Base-by-base conservation (phyloP, 2,888 invertebrate species). In the Glaucopsyche alexis region DNA sequence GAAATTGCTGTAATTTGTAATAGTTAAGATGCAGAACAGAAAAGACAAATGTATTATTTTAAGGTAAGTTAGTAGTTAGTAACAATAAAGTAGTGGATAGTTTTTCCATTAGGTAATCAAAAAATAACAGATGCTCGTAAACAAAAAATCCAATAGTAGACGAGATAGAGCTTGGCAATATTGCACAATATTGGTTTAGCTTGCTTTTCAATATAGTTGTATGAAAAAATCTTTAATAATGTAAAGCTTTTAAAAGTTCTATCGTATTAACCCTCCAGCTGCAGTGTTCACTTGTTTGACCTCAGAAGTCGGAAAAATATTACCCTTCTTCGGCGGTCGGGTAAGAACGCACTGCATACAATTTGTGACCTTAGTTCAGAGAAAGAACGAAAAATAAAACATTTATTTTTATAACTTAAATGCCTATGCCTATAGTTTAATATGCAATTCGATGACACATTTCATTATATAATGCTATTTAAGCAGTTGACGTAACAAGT, bases 371-470 rank as follows among this genome's bases (percentile, higher is more conserved):
- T 16, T 2, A 52, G 50, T 14, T 52, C 50, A 52, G 50, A 52
- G n/a, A 50, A 50, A 14, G 7, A 50, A n/a, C n/a, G 7, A 16
- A 50, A 50, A 50, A 14, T n/a, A n/a, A n/a, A n/a, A 50, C 16
- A 7, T 42, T 52, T n/a, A 16, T 52, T 52, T 16, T n/a, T n/a
- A 52, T 52, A n/a, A n/a, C 50, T n/a, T n/a, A n/a, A n/a, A n/a
- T n/a, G 50, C 52, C 16, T 9, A 55, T 55, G 19, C 19, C 19
- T 16, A 11, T 55, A 55, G 55, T 55, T 19, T 19, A 55, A 55
- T 55, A 19, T 55, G 19, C 19, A 55, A 55, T 55, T 55, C 19
- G 19, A 55, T 55, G 55, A 55, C 55, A n/a, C 50, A 55, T 55
- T 55, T 19, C 7, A 55, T 55, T 55, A 55, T 19, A 55, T 55